Conservation (phyloP, 2,113 vertebrate genomes). For the Peromyscus leucopus region DNA sequence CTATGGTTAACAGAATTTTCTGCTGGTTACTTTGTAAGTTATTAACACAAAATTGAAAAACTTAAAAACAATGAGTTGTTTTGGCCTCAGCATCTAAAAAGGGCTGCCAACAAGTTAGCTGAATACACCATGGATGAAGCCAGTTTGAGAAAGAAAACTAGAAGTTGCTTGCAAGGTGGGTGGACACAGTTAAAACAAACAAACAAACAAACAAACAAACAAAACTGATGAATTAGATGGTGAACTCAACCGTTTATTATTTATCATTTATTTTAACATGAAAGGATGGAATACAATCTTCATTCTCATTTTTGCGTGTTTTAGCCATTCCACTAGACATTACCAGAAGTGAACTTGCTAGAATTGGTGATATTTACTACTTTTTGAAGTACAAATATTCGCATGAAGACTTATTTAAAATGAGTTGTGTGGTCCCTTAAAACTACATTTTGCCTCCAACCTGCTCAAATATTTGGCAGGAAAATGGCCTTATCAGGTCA, state of each 20-base stretch:
- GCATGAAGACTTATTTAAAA: slow-evolving; percentile 51
- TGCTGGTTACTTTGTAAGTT: rapidly evolving
- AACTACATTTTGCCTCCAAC: slow-evolving; percentile 49
- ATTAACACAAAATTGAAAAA: not conserved
- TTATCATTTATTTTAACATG: slow-evolving; percentile 52
- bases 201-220: not conserved
- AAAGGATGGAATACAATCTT: slow-evolving; percentile 40
- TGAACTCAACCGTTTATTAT: not conserved
- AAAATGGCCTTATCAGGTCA: slow-evolving; percentile 71
- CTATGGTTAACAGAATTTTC: not conserved
- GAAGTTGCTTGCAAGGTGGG: not conserved
- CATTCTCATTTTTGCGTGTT: slow-evolving; percentile 61
- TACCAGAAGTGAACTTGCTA: slow-evolving; percentile 54
- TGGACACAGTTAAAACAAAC: not conserved
- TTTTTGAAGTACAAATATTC: slow-evolving; percentile 66
- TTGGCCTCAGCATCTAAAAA: not conserved
- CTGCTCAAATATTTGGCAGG: slow-evolving; percentile 74
- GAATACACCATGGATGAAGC: not conserved
- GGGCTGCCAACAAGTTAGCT: not conserved
- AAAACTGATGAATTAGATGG: slow-evolving; percentile 31
- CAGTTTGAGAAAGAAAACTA: not conserved
- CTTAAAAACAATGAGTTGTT: not conserved
- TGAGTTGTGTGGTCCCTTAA: slow-evolving; percentile 39
- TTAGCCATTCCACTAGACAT: slow-evolving; percentile 34
- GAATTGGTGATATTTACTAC: slow-evolving; percentile 67